Percentiles rank a stretch among this genome's conserved stretches.
Evolutionary conservation across 2,888 invertebrate species (phyloP).

Genomic region (Crioceris asparagi): DNA sequence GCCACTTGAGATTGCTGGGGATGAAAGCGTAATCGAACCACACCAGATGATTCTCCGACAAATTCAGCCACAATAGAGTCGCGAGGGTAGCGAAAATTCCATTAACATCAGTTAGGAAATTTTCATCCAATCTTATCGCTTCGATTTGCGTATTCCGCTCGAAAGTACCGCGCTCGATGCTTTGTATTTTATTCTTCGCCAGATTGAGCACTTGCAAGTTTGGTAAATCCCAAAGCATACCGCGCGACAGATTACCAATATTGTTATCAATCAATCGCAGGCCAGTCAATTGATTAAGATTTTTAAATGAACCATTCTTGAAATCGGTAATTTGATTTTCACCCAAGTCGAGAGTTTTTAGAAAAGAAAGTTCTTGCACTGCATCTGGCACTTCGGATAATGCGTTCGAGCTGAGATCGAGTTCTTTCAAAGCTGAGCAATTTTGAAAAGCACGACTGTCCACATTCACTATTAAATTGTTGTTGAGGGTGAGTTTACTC

Average conservation of each 20-base stretch:
- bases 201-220: conserved; percentile 78
- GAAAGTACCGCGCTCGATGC: conserved; percentile 75
- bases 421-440: conserved; percentile 77
- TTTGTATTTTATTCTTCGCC: conserved; percentile 80
- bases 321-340: conserved; percentile 83
- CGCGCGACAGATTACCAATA: conserved; percentile 71
- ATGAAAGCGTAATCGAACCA: conserved; percentile 92
- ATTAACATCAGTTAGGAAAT: conserved; percentile 80
- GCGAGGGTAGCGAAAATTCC: conserved; percentile 78
- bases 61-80: conserved; percentile 76
- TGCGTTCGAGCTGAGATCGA: conserved; percentile 81
- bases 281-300: conserved; percentile 77
- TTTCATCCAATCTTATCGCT: conserved; percentile 79
- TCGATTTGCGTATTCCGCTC: conserved; percentile 71
- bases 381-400: conserved; percentile 73
- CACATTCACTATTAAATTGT: conserved; percentile 70
- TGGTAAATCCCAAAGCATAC: conserved; percentile 79
- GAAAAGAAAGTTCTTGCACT: conserved; percentile 65
- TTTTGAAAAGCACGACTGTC: conserved; percentile 77
- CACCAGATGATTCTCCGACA: conserved; percentile 82
- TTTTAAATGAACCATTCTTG: conserved; percentile 73
- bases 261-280: conserved; percentile 83
- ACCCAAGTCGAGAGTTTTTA: conserved; percentile 82
- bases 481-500: conserved; percentile 74
- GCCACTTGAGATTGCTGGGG: conserved; percentile 79